Evolutionary conservation across 2,888 invertebrate genomes (phyloP).

Genomic region (Teleogryllus oceanicus): DNA sequence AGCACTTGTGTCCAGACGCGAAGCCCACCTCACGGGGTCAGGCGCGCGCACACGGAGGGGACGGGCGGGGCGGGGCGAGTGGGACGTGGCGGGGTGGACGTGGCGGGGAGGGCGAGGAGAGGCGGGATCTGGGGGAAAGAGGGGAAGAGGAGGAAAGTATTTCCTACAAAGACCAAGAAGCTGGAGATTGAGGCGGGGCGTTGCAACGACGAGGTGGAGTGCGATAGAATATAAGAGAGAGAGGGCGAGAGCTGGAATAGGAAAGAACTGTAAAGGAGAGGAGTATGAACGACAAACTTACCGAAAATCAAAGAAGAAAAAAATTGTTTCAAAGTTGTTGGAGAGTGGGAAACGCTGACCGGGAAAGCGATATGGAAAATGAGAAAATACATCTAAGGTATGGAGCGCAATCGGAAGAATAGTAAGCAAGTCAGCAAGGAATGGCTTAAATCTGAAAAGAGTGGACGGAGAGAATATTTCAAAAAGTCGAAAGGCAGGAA

Average conservation of each 20-base stretch:
- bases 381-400: too few species aligned
- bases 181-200: neutral
- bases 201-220: neutral
- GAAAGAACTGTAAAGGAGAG: neutral
- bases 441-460: too few species aligned
- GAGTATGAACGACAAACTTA: neutral
- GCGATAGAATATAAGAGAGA: neutral
- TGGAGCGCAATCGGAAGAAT: too few species aligned
- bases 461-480: too few species aligned
- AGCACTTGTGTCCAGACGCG: constrained; percentile 31
- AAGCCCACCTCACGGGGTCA: constrained; percentile 19
- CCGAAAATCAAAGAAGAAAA: too few species aligned
- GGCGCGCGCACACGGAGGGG: neutral
- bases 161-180: neutral
- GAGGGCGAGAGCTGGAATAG: neutral
- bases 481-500: too few species aligned
- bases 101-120: neutral
- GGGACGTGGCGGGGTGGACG: neutral
- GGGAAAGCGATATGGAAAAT: too few species aligned
- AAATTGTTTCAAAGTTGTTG: too few species aligned
- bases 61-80: neutral
- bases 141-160: neutral
- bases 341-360: rapidly evolving
- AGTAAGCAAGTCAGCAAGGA: too few species aligned
- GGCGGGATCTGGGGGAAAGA: neutral